Conservation (phyloP, 2,113 vertebrate species). For the Ceratotherium simum region DNA sequence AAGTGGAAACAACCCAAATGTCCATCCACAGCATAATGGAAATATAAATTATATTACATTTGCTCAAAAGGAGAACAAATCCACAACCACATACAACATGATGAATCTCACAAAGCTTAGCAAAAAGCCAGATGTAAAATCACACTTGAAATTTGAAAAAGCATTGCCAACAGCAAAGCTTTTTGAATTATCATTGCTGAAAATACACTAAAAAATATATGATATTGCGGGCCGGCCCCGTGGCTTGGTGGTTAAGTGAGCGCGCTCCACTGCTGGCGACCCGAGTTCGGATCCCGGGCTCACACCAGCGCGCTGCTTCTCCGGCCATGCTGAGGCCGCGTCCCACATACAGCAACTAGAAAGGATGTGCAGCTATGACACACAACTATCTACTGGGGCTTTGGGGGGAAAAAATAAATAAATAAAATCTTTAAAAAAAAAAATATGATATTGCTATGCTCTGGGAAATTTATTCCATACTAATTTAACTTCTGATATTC, state of each 20-base stretch:
- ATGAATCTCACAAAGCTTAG: background rate
- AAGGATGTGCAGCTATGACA: too few relatives aligned
- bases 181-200: background rate
- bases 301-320: too few relatives aligned
- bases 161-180: background rate
- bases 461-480: background rate
- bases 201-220: background rate
- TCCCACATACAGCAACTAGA: too few relatives aligned
- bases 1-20: background rate
- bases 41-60: background rate
- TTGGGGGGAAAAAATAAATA: too few relatives aligned
- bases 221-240: too few relatives aligned
- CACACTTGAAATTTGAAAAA: background rate
- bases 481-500: background rate
- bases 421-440: too few relatives aligned
- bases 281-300: too few relatives aligned
- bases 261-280: too few relatives aligned
- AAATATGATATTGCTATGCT: background rate
- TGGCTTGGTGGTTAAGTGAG: too few relatives aligned
- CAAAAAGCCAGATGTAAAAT: background rate
- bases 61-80: background rate
- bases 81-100: background rate
- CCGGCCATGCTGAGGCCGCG: too few relatives aligned
- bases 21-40: background rate
- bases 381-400: too few relatives aligned